Conservation (phyloP, 2,888 invertebrate genomes). For the Pammene aurita region DNA sequence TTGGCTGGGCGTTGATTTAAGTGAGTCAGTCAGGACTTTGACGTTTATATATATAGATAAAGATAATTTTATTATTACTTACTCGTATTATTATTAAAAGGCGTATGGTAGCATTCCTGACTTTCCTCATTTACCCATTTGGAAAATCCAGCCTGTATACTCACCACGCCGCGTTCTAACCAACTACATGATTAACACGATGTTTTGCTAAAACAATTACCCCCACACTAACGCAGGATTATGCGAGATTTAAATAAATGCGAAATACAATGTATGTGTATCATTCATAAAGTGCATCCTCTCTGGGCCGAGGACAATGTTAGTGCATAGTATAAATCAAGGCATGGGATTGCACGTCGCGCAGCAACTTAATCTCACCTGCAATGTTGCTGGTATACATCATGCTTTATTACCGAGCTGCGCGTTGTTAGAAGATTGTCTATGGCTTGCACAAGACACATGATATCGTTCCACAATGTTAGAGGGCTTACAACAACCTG, state of each 20-base stretch:
- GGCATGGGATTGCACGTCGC: constrained; percentile 57
- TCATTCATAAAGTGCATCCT: constrained; percentile 52
- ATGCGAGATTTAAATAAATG: constrained; percentile 38
- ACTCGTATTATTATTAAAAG: too few relatives aligned
- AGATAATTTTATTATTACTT: too few relatives aligned
- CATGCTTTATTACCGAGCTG: constrained; percentile 62
- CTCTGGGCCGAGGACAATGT: constrained; percentile 46
- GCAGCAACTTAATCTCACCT: constrained; percentile 64
- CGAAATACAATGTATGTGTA: constrained; percentile 50
- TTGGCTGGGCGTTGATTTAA: too few relatives aligned
- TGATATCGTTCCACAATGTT: constrained; percentile 33
- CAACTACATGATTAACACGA: too few relatives aligned
- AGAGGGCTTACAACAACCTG: constrained; percentile 19
- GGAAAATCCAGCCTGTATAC: too few relatives aligned
- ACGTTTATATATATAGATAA: too few relatives aligned
- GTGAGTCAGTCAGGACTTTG: too few relatives aligned
- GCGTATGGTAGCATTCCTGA: too few relatives aligned
- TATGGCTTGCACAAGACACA: constrained; percentile 41
- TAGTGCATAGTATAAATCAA: constrained; percentile 62
- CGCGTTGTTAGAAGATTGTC: constrained; percentile 40
- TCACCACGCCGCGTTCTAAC: too few relatives aligned
- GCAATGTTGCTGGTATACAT: constrained; percentile 56
- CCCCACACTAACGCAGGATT: neutral
- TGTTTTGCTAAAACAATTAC: too few relatives aligned
- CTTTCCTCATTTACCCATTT: too few relatives aligned